These are phyloP conservation scores for Prolemur simus DNA, from an alignment of 2,113 vertebrate genomes.

Conservation along the genomic window DNA sequence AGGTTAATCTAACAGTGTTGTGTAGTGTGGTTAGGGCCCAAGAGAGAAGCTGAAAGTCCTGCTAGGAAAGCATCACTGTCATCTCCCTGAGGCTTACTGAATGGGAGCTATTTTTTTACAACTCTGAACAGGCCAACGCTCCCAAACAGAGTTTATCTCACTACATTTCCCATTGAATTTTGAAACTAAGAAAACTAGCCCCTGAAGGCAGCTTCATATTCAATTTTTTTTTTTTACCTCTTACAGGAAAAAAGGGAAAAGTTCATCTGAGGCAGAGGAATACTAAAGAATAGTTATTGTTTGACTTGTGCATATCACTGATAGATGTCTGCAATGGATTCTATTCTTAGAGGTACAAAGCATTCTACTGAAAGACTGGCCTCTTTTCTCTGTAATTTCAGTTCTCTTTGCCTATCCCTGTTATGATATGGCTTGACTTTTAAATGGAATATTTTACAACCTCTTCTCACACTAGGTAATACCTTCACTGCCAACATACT, in stretches of 20 bases:
- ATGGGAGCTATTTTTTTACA: neutral
- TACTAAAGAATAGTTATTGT: neutral
- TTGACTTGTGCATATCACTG: neutral
- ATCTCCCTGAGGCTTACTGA: neutral
- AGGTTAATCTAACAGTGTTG: neutral
- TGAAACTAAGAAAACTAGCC: neutral
- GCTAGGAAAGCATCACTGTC: neutral
- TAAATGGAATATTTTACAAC: constrained; percentile 31
- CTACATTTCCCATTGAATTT: neutral
- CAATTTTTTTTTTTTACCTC: neutral
- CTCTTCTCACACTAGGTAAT: neutral
- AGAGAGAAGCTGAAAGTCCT: neutral
- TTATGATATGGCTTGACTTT: neutral
- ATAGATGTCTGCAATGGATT: neutral
- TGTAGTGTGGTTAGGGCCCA: no score
- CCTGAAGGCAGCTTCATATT: neutral
- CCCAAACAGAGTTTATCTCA: neutral
- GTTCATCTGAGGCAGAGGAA: neutral
- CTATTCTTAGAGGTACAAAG: constrained; percentile 35
- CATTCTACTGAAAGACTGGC: neutral
- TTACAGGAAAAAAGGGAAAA: neutral
- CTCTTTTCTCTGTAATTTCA: constrained; percentile 24
- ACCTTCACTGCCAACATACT: constrained; percentile 43
- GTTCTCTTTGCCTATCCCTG: neutral
- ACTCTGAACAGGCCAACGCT: neutral